These are phyloP conservation scores for Auanema freiburgensis DNA, from an alignment of 2,888 invertebrate genomes.

Conservation along the genomic window DNA sequence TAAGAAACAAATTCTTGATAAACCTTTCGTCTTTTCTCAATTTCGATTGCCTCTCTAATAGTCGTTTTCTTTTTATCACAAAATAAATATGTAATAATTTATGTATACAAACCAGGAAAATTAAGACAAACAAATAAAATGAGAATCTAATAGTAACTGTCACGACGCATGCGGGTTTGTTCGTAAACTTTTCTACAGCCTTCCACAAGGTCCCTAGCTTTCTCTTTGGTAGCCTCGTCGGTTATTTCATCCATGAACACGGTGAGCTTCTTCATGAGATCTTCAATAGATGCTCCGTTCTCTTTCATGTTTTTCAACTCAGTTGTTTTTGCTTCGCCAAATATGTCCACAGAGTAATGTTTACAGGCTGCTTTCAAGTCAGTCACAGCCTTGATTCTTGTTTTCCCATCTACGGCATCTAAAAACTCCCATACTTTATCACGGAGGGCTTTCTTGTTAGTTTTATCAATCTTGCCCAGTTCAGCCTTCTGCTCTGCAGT, in stretches of 20 bases:
- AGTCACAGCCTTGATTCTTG: slow-evolving; percentile 21
- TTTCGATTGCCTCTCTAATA: too few species aligned
- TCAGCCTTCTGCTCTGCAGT: slow-evolving; percentile 23
- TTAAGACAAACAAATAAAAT: too few species aligned
- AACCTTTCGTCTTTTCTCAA: too few species aligned
- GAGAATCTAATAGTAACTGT: slow-evolving; percentile 4
- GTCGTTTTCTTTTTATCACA: too few species aligned
- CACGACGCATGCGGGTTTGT: slow-evolving; percentile 27
- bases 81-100: too few species aligned
- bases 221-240: slow-evolving; percentile 20
- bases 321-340: slow-evolving; percentile 43
- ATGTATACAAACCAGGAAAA: too few species aligned
- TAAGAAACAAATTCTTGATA: too few species aligned
- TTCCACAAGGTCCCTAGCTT: slow-evolving; percentile 8
- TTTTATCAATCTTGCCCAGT: slow-evolving; percentile 14
- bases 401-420: slow-evolving; percentile 16
- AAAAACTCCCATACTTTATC: slow-evolving; percentile 29
- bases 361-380: slow-evolving; percentile 37
- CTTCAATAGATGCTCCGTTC: slow-evolving; percentile 32
- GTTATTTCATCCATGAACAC: slow-evolving; percentile 16
- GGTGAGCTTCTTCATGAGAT: slow-evolving; percentile 29
- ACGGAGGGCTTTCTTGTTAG: slow-evolving; percentile 16
- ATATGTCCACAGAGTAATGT: slow-evolving; percentile 28
- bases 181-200: slow-evolving; percentile 35
- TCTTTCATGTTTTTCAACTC: slow-evolving; percentile 46